Evolutionary conservation across 1,140 invertebrate species (phyloP).

Genomic region (Bicyclus anynana): DNA sequence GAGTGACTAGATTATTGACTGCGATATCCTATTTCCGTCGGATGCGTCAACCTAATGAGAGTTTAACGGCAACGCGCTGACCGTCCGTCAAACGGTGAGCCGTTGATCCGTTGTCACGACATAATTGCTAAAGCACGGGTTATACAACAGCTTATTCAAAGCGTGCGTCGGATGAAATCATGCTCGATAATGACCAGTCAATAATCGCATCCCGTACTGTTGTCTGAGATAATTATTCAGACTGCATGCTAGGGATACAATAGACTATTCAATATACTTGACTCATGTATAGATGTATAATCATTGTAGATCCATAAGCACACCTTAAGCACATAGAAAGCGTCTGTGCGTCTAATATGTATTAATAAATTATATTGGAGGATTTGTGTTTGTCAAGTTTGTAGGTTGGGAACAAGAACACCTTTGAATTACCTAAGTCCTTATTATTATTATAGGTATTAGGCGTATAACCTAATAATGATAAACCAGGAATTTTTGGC

Average conservation of each 20-base stretch:
- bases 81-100: not conserved
- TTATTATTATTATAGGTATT: too few relatives aligned
- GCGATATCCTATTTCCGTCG: constrained; percentile 31
- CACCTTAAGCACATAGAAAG: too few relatives aligned
- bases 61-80: not conserved
- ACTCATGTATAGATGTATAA: not conserved
- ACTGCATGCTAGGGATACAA: not conserved
- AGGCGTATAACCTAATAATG: too few relatives aligned
- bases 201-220: not conserved
- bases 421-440: too few relatives aligned
- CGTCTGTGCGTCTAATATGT: too few relatives aligned
- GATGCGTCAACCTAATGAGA: constrained; percentile 10
- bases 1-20: constrained; percentile 15
- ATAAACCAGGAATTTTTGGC: too few relatives aligned
- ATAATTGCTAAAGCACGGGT: constrained; percentile 1
- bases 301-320: too few relatives aligned
- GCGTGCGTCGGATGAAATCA: not conserved
- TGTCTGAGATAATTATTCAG: not conserved
- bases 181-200: not conserved
- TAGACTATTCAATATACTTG: not conserved
- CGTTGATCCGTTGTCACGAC: not conserved
- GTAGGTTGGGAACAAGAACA: too few relatives aligned
- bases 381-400: too few relatives aligned
- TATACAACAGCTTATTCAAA: not conserved
- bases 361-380: too few relatives aligned